These are phyloP conservation scores for Dromius quadrimaculatus DNA, from an alignment of 2,888 invertebrate genomes.

Conservation along the genomic window DNA sequence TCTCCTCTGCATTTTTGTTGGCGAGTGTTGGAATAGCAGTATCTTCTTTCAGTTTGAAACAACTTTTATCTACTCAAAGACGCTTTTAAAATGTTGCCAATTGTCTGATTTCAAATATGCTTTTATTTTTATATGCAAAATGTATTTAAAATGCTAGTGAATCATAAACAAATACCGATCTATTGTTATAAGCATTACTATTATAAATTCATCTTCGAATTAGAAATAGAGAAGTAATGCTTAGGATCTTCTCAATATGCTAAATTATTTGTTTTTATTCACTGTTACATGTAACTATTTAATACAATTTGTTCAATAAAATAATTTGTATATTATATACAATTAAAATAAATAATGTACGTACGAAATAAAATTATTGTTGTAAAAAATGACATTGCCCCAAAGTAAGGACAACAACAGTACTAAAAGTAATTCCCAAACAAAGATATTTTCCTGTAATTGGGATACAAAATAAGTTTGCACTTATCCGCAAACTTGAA, in stretches of 20 bases:
- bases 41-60: constrained; percentile 64
- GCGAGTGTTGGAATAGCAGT: constrained; percentile 64
- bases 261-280: constrained; percentile 50
- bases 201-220: constrained; percentile 62
- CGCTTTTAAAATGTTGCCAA: constrained; percentile 37
- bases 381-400: constrained; percentile 79
- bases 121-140: constrained; percentile 9
- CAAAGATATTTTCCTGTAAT: constrained; percentile 79
- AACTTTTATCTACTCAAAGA: constrained; percentile 57
- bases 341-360: constrained; percentile 20
- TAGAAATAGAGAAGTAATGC: constrained; percentile 14
- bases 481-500: constrained; percentile 79
- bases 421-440: constrained; percentile 72
- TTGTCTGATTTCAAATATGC: constrained; percentile 8
- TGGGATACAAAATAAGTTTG: constrained; percentile 80
- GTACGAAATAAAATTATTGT: constrained; percentile 57
- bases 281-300: constrained; percentile 34
- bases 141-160: constrained; percentile 48
- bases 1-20: constrained; percentile 63
- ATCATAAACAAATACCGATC: constrained; percentile 58
- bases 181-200: constrained; percentile 61
- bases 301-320: constrained; percentile 39
- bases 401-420: constrained; percentile 74
- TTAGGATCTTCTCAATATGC: constrained; percentile 27
- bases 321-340: constrained; percentile 4